phyloP scores from a whole-genome alignment of 2,113 vertebrate genomes.

The Rhinoderma darwinii region DNA sequence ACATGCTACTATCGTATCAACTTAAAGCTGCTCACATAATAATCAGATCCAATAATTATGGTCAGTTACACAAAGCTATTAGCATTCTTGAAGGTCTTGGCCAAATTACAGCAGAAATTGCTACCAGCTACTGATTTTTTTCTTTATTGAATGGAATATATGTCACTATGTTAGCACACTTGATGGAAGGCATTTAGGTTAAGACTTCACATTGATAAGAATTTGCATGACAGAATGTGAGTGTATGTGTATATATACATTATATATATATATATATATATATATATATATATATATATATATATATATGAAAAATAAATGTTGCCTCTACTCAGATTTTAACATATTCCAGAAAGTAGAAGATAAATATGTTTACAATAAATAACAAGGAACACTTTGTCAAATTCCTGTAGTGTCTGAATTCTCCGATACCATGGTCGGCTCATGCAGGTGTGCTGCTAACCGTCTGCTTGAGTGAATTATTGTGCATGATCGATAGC shows the following conservation, averaged over 20 bases:
- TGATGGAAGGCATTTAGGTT: not conserved
- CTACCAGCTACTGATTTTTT: too few species aligned
- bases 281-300: too few species aligned
- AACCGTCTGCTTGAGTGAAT: not conserved
- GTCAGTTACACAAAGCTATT: too few species aligned
- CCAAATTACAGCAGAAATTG: not conserved
- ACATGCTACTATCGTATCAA: too few species aligned
- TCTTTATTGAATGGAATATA: too few species aligned
- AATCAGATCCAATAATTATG: too few species aligned
- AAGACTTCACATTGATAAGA: not conserved
- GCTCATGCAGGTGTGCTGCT: not conserved
- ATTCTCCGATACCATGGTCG: not conserved
- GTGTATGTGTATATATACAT: too few species aligned
- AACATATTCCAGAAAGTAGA: not conserved
- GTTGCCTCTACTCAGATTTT: not conserved
- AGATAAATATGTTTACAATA: not conserved
- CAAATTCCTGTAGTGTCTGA: not conserved
- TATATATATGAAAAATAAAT: not conserved
- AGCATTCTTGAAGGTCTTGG: not conserved
- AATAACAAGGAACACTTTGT: not conserved
- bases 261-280: too few species aligned
- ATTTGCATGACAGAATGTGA: not conserved
- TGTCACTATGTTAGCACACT: not conserved
- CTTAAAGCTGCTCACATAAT: too few species aligned
- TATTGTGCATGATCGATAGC: not conserved